Base-by-base conservation (phyloP, 2,888 invertebrate species). In the Dolichomitus sp. region DNA sequence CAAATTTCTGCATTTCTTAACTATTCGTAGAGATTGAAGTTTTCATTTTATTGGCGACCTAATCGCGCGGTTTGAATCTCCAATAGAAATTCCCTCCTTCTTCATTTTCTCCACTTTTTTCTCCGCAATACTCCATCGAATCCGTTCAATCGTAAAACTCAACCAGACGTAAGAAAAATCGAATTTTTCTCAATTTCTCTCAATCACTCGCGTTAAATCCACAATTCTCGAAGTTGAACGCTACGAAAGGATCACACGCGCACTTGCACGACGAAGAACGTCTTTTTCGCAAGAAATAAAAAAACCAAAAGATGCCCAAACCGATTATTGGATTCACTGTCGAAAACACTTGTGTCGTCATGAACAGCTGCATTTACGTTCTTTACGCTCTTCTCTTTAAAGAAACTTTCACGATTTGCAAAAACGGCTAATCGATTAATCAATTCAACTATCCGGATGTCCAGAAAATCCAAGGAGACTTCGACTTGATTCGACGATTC, bases 141-240 rank as follows among this genome's bases (percentile, higher is more conserved):
- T 7, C 33, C 1, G 6, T 52, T 37, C n/a, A 33, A 11, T 17
- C 23, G 57, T 2, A 33, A 72, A 59, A 17, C 48, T 69, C 27
- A 72, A 61, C 23, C 63, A 65, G 50, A 76, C n/a, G 17, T 11
- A 5, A 65, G 45, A 57, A 37, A 65, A 61, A 11, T 59, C 30
- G 37, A 23, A 66, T 57, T 65, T 75, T 65, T 12, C n/a, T 14
- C 37, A 42, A 40, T 74, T 50, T 57, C 61, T 54, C 45, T 42
- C 14, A 48, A 50, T 77, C 59, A 68, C 66, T 42, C 61, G 37
- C 70, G 30, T 45, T 42, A 65, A 75, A 61, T 33, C 33, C 45
- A 77, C 57, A 59, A n/a, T n/a, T 74, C 2, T 12, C 37, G 63
- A 59, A 65, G 33, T 57, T 33, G 23, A n/a, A 69, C 69, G 66